These are phyloP conservation scores for Clupea harengus DNA, from an alignment of 2,113 vertebrate genomes.

Conservation along the genomic window DNA sequence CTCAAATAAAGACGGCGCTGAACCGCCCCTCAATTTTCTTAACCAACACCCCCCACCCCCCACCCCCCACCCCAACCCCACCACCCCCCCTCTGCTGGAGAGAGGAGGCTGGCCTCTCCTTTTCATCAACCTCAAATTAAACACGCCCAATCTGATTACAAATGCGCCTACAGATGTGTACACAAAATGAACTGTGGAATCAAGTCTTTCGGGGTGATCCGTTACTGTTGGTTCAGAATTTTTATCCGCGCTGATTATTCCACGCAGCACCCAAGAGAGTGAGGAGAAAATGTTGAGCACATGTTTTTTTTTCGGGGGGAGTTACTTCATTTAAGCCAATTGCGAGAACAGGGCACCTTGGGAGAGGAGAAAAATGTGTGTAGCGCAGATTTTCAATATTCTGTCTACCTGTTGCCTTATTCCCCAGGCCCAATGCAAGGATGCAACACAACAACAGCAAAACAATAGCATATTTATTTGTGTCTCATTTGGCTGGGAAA, in stretches of 20 bases:
- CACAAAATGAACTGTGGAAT: conserved; percentile 48
- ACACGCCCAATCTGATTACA: conserved; percentile 55
- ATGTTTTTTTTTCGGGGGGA: conserved; percentile 28
- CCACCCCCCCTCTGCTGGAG: not conserved
- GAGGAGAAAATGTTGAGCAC: conserved; percentile 44
- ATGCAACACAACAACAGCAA: not conserved
- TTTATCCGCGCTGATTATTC: conserved; percentile 41
- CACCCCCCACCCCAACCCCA: not conserved
- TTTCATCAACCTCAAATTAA: conserved; percentile 64
- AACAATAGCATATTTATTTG: not conserved
- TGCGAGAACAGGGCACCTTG: not conserved
- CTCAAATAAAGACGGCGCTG: conserved; percentile 53
- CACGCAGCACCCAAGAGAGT: conserved; percentile 53
- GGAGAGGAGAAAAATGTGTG: not conserved
- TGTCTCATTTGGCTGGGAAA: not conserved
- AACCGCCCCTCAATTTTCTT: conserved; percentile 41
- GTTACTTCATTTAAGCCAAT: not conserved
- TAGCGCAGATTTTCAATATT: not conserved
- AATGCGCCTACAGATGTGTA: conserved; percentile 43
- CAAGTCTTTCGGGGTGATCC: conserved; percentile 44
- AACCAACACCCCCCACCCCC: not conserved
- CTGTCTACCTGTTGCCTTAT: not conserved
- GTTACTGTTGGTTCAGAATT: conserved; percentile 40
- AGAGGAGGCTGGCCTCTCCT: conserved; percentile 23
- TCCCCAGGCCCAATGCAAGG: not conserved